phyloP scores from a whole-genome alignment of 2,113 vertebrate genomes.

The Hippotragus niger region DNA sequence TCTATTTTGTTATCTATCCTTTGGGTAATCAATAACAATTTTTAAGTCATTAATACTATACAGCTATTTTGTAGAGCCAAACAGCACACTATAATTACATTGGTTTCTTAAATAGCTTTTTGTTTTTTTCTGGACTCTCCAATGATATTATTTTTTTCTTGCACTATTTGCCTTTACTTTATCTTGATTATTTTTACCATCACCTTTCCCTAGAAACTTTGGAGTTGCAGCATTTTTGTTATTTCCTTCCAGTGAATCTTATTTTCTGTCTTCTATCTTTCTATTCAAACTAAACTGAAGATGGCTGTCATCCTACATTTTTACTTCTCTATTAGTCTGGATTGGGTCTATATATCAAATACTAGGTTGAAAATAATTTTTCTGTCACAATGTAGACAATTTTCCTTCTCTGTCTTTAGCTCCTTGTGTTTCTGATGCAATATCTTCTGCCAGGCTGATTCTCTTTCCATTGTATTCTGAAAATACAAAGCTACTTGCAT shows the following conservation, averaged over 20 bases:
- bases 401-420: neutral
- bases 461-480: neutral
- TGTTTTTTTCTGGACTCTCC: neutral
- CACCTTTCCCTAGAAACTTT: neutral
- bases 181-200: neutral
- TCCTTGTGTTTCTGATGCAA: neutral
- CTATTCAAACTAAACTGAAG: neutral
- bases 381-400: neutral
- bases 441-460: neutral
- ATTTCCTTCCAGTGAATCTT: neutral
- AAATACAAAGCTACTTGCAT: neutral
- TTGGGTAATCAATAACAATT: neutral
- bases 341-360: neutral
- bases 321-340: neutral
- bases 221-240: neutral
- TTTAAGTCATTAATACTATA: neutral
- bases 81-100: neutral
- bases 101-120: neutral
- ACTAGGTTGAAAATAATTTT: neutral
- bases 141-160: neutral
- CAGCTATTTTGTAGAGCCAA: neutral
- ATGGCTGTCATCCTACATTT: neutral
- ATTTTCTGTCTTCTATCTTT: neutral
- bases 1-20: neutral
- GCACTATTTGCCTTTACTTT: neutral